Evolutionary conservation across 2,888 invertebrate species (phyloP).

Genomic region (Aspidiotus destructor): DNA sequence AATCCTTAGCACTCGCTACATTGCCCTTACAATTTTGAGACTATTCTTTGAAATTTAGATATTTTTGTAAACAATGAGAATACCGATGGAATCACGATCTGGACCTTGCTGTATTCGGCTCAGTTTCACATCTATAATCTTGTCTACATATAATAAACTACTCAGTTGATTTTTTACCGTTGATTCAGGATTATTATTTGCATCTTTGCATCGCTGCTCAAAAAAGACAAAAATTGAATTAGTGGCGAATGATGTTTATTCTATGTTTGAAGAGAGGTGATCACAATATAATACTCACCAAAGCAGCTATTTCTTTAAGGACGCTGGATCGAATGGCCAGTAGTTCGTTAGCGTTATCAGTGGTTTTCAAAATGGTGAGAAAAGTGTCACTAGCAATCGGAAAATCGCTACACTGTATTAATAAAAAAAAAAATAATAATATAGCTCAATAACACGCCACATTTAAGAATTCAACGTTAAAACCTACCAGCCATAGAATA

Average conservation of each 20-base stretch:
- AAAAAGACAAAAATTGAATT: background rate
- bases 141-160: slow-evolving; percentile 68
- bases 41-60: background rate
- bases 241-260: background rate
- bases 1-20: too few relatives aligned
- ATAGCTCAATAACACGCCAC: slow-evolving; percentile 5
- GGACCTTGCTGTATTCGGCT: slow-evolving; percentile 44
- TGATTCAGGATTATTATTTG: slow-evolving; percentile 73
- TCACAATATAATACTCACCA: slow-evolving; percentile 45
- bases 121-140: slow-evolving; percentile 59
- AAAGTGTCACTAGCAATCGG: slow-evolving; percentile 75
- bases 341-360: slow-evolving; percentile 71
- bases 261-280: background rate
- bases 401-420: slow-evolving; percentile 64
- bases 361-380: slow-evolving; percentile 67
- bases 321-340: slow-evolving; percentile 69
- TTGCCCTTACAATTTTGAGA: too few relatives aligned
- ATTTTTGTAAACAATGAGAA: background rate
- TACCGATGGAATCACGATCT: slow-evolving; percentile 28
- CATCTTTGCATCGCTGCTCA: slow-evolving; percentile 64
- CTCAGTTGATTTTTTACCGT: slow-evolving; percentile 76
- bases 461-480: background rate
- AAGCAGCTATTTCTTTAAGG: slow-evolving; percentile 66
- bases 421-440: background rate
- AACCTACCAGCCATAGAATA: slow-evolving; percentile 74